phyloP scores from a whole-genome alignment of 1,140 invertebrate genomes.

The Cephus cinctus region DNA sequence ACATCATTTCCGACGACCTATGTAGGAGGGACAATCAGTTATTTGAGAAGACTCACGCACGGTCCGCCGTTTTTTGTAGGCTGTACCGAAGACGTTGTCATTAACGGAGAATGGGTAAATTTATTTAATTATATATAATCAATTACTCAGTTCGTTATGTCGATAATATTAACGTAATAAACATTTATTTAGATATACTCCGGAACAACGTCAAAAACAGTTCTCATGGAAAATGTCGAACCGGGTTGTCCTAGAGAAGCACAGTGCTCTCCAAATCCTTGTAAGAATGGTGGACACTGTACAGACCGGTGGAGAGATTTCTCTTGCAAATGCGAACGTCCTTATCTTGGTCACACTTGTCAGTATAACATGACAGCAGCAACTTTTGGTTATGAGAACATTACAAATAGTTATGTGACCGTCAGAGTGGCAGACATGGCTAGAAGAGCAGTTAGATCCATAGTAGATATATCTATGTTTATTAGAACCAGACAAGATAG shows the following conservation, averaged over 20 bases:
- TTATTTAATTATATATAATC: conserved; percentile 11
- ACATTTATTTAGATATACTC: conserved; percentile 26
- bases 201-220: conserved; percentile 33
- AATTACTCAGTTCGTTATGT: background rate
- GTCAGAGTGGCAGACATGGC: conserved; percentile 70
- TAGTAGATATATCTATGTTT: conserved; percentile 91
- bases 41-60: conserved; percentile 66
- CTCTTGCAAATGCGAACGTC: conserved; percentile 81
- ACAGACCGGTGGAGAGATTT: conserved; percentile 88
- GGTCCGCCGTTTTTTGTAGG: conserved; percentile 79
- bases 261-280: conserved; percentile 85
- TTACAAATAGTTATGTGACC: conserved; percentile 68
- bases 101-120: conserved; percentile 78
- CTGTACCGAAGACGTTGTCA: conserved; percentile 86
- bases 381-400: conserved; percentile 87
- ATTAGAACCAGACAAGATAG: conserved; percentile 78
- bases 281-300: conserved; percentile 81
- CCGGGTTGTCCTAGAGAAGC: conserved; percentile 73
- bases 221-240: conserved; percentile 60
- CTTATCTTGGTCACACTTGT: conserved; percentile 83
- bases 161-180: no score
- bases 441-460: conserved; percentile 68
- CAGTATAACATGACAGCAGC: conserved; percentile 87
- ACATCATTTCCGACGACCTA: conserved; percentile 81
- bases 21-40: conserved; percentile 71